Base-by-base conservation (phyloP, 53 echinoderm and acorn worm species). In the Henricia sp. region DNA sequence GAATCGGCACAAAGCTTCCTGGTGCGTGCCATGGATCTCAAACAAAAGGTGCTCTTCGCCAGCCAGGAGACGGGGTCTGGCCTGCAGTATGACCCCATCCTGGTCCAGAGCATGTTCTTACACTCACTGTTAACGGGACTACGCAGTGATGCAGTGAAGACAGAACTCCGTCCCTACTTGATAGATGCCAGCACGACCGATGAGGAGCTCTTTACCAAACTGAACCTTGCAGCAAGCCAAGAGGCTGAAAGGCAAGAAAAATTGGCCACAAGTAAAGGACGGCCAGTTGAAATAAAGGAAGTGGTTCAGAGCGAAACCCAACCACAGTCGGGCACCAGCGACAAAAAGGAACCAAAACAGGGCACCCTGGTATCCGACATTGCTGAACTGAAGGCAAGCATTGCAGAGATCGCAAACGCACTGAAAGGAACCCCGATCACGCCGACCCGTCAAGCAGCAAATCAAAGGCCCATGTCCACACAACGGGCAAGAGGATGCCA, bases 41-140 rank as follows among this genome's bases (percentile, higher is more conserved):
- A 64, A 36, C 70, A 70, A 12, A 70, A 46, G 29, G 70, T 70
- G 25, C 27, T 46, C 46, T 70, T 70, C 46, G 32, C 70, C 28
- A 46, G 70, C 28, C 48, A 70, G 9, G 74, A 72, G 48, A 68
- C 83, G 0, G 51, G 51, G 24, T 48, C 73, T 19, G 26, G 51
- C 1, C 23, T 88, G 27, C 50, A 28, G 37, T 89, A 78, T 46
- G 57, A 72, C 23, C 41, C 51, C 1, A 8, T 52, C 10, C 82
- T 65, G 52, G 85, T 76, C 5, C 75, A 77, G 54, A 55, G 62
- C 28, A 86, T 87, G 71, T 89, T 93, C 42, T 71, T 86, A 6
- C 83, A 89, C 33, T 52, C 86, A n/a, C 52, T 83, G 14, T 19
- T 37, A 16, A 89, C 89, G 1, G 92, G 92, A 24, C 38, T 92